Percentiles rank a stretch among this genome's conserved stretches.
Conservation (phyloP, 2,113 vertebrate species). For the Sakesphorus luctuosus region DNA sequence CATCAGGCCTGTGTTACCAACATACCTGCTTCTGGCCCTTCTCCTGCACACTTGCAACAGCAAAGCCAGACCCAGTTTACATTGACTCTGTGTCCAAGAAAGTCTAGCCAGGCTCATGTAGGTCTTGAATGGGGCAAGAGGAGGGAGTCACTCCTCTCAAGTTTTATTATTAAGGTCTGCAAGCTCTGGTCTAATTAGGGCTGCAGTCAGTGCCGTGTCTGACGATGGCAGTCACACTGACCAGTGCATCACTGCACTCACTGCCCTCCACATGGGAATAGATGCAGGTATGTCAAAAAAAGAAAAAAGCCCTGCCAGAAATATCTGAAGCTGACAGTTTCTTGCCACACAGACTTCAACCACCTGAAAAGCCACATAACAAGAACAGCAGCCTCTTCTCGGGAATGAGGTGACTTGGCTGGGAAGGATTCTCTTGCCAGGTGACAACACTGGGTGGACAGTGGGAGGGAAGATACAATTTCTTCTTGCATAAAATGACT, state of each 20-base stretch:
- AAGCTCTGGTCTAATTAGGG: neutral
- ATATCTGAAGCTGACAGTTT: neutral
- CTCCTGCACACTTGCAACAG: neutral
- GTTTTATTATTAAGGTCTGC: neutral
- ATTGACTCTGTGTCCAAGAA: fast-evolving
- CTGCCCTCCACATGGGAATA: neutral
- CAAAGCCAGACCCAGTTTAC: neutral
- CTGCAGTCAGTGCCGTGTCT: neutral
- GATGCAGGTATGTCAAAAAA: neutral
- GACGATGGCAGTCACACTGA: fast-evolving
- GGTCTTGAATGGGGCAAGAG: neutral
- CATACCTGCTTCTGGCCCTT: neutral
- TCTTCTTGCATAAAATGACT: neutral
- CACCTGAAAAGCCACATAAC: fast-evolving
- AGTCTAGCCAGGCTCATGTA: fast-evolving
- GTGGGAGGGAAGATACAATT: neutral
- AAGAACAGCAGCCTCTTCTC: neutral
- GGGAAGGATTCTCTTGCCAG: neutral
- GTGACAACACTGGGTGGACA: neutral
- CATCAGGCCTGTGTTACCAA: fast-evolving
- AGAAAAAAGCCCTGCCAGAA: neutral
- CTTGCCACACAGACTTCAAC: neutral
- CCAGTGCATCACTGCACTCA: neutral
- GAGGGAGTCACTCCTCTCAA: neutral
- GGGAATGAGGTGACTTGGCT: fast-evolving